phyloP scores from a whole-genome alignment of 2,888 invertebrate genomes.

The Chirona hameri region DNA sequence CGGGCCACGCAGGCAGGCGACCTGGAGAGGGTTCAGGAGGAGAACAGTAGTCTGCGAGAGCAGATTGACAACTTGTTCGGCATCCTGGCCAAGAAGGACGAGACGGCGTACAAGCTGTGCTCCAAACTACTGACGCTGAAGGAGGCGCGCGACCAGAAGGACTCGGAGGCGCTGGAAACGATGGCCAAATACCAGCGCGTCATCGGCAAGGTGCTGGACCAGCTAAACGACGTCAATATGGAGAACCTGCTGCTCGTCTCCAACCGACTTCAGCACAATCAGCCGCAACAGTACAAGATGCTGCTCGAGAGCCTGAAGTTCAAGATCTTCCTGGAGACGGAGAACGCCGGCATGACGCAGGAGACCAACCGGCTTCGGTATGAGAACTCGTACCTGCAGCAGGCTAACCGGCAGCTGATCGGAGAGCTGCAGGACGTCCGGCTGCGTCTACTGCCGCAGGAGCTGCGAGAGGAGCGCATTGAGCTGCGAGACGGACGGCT shows the following conservation, averaged over 20 bases:
- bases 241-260: constrained; percentile 4
- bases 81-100: background rate
- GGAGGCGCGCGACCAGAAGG: background rate
- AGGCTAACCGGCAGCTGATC: background rate
- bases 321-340: constrained; percentile 5
- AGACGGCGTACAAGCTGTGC: constrained; percentile 22
- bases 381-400: background rate
- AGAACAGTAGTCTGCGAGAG: background rate
- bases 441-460: background rate
- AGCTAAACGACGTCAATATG: constrained; percentile 26
- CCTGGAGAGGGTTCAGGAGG: background rate
- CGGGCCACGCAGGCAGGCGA: background rate
- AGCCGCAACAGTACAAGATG: constrained; percentile 25
- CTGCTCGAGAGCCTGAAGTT: constrained; percentile 12
- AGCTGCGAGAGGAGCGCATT: background rate
- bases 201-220: constrained; percentile 12
- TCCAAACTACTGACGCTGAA: background rate
- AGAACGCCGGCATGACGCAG: constrained; percentile 26
- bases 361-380: background rate
- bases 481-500: background rate
- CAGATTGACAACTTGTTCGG: constrained; percentile 6
- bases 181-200: constrained; percentile 1
- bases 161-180: background rate
- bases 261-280: background rate
- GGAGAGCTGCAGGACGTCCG: constrained; percentile 10